phyloP scores from a whole-genome alignment of 2,888 invertebrate genomes.

The Timema cristinae region DNA sequence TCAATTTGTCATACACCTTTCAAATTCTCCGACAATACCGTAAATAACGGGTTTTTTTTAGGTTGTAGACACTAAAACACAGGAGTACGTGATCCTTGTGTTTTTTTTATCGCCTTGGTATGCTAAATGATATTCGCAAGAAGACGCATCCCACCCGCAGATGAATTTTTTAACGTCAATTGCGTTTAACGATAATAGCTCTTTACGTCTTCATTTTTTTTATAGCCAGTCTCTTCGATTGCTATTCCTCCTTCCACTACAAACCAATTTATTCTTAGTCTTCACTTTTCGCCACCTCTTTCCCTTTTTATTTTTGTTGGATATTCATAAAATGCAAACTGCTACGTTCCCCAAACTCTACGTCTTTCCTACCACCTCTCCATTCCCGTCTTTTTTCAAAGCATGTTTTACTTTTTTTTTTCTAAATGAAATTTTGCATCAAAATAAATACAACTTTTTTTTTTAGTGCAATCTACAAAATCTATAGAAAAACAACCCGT shows the following conservation, averaged over 20 bases:
- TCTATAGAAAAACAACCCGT: too few species aligned
- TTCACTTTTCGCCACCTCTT: conserved; percentile 17
- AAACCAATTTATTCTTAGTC: conserved; percentile 19
- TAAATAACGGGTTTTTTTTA: too few species aligned
- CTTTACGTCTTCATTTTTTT: not conserved
- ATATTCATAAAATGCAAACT: conserved; percentile 32
- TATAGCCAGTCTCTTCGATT: not conserved
- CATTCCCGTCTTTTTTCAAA: not conserved
- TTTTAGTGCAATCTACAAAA: too few species aligned
- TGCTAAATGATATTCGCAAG: too few species aligned
- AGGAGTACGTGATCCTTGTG: too few species aligned
- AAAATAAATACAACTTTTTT: too few species aligned
- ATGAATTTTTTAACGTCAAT: conserved; percentile 14
- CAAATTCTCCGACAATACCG: too few species aligned
- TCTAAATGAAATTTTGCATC: not conserved
- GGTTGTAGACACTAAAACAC: too few species aligned
- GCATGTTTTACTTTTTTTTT: not conserved
- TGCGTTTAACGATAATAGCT: conserved; percentile 14
- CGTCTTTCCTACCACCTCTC: not conserved
- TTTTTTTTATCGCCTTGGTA: too few species aligned
- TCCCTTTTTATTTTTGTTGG: conserved; percentile 23
- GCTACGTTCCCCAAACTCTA: conserved; percentile 22
- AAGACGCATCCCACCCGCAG: not conserved
- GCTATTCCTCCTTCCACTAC: conserved; percentile 17
- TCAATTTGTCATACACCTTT: too few species aligned